Conservation (phyloP, 2,888 invertebrate species). For the Leptinotarsa rubiginosa region DNA sequence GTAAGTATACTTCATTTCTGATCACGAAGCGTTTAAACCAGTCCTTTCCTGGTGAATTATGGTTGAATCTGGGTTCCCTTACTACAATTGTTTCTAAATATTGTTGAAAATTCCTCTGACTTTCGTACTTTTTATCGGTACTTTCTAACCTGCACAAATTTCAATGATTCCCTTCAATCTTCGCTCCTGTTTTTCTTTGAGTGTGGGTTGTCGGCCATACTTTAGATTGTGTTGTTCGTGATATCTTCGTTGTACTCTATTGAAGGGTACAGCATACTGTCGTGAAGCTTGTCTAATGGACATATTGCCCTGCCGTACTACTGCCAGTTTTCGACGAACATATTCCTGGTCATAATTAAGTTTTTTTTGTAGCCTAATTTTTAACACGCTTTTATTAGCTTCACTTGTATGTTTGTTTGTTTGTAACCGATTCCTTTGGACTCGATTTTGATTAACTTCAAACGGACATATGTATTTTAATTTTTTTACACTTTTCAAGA, state of each 20-base stretch:
- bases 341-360: conserved; percentile 1
- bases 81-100: conserved; percentile 33
- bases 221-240: conserved; percentile 24
- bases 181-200: conserved; percentile 10
- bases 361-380: background rate
- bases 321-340: conserved; percentile 29
- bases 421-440: no score
- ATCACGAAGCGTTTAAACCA: conserved; percentile 23
- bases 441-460: no score
- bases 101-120: conserved; percentile 29
- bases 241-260: conserved; percentile 26
- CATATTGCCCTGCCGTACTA: conserved; percentile 26
- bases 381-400: no score
- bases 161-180: conserved; percentile 10
- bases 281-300: conserved; percentile 31
- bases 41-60: conserved; percentile 33
- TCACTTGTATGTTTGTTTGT: no score
- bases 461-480: no score
- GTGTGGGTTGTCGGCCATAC: conserved; percentile 27
- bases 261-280: conserved; percentile 35
- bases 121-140: conserved; percentile 31
- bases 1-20: background rate
- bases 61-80: conserved; percentile 23
- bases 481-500: no score
- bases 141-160: conserved; percentile 37